These are phyloP conservation scores for Lamellibrachia luymesi DNA, from an alignment of 1,140 invertebrate species.

Conservation along the genomic window DNA sequence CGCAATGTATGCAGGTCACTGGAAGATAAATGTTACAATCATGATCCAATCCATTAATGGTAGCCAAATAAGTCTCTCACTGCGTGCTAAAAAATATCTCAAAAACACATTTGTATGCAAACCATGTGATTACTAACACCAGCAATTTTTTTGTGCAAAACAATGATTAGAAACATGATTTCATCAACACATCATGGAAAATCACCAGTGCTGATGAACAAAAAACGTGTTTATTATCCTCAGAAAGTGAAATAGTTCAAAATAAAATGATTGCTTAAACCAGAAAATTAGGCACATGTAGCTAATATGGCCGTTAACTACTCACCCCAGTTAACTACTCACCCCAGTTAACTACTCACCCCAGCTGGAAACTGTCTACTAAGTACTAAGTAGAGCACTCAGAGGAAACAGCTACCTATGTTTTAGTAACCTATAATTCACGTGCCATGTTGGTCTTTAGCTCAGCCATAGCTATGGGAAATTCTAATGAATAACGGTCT, in stretches of 20 bases:
- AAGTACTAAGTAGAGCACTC: not conserved
- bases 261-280: not conserved
- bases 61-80: no score
- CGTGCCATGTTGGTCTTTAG: not conserved
- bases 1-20: no score
- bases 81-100: no score
- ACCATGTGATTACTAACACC: no score
- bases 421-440: not conserved
- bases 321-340: not conserved
- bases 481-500: not conserved
- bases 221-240: not conserved
- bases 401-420: not conserved
- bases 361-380: not conserved
- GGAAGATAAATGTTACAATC: no score
- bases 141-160: no score
- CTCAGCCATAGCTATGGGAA: not conserved
- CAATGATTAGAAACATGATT: no score
- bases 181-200: not conserved
- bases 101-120: not conserved
- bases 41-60: no score
- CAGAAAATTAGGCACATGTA: not conserved
- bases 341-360: not conserved
- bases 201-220: no score
- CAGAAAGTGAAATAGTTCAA: not conserved
- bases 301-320: no score